Conservation (phyloP, 2,888 invertebrate species). For the Rhaphigaster nebulosa region DNA sequence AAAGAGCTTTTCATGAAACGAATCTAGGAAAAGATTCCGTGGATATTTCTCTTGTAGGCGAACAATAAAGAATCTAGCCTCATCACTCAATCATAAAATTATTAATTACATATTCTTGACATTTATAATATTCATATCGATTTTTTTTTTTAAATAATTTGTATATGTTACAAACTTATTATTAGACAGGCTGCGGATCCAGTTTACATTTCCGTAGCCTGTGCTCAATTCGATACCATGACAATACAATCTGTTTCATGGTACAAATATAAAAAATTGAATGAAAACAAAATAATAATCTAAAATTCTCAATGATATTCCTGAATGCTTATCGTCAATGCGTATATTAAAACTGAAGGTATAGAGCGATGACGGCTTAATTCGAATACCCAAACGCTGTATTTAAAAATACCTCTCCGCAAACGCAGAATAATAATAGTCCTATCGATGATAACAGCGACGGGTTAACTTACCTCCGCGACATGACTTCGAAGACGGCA, state of each 20-base stretch:
- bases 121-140: background rate
- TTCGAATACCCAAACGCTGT: background rate
- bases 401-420: background rate
- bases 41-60: background rate
- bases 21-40: background rate
- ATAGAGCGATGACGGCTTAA: background rate
- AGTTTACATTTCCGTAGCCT: background rate
- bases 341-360: background rate
- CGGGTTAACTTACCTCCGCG: background rate
- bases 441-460: background rate
- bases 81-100: background rate
- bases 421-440: background rate
- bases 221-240: slow-evolving; percentile 4
- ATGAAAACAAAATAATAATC: background rate
- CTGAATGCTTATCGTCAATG: background rate
- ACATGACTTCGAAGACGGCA: background rate
- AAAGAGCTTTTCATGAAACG: background rate
- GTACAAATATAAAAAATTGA: background rate
- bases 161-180: background rate
- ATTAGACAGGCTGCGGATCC: background rate
- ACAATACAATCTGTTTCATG: background rate
- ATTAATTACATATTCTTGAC: background rate
- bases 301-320: background rate
- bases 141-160: background rate
- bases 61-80: background rate